phyloP scores from a whole-genome alignment of 2,888 invertebrate species.

The Dryococelus australis region DNA sequence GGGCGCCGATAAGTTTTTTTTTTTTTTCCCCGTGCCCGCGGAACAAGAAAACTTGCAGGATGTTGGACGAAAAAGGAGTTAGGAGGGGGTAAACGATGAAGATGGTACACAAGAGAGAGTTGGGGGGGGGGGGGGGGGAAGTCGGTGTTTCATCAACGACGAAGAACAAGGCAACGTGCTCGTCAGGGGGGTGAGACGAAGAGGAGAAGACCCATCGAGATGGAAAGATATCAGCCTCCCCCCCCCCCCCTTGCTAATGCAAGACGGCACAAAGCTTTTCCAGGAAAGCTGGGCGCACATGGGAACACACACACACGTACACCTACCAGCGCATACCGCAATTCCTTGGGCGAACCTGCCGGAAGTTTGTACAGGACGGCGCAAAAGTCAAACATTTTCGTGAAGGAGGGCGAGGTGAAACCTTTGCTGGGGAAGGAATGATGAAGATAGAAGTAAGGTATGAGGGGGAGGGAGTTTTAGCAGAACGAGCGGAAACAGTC shows the following conservation, averaged over 20 bases:
- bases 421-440: background rate
- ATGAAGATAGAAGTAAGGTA: no score
- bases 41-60: background rate
- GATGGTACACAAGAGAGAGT: background rate
- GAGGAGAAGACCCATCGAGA: background rate
- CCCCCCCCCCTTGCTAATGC: background rate
- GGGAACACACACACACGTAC: background rate
- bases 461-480: background rate
- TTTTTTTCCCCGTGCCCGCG: background rate
- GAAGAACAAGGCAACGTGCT: background rate
- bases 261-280: background rate
- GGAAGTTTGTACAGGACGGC: constrained; percentile 4
- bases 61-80: background rate
- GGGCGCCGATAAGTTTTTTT: no score
- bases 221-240: background rate
- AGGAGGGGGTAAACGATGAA: no score
- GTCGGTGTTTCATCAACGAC: background rate
- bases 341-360: background rate
- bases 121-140: background rate
- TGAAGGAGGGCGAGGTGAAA: background rate
- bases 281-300: background rate
- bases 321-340: background rate
- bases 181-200: background rate
- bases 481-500: constrained; percentile 29
- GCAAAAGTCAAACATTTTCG: constrained; percentile 10